Percentiles rank a stretch among this genome's conserved stretches.
These are phyloP conservation scores for Megathymus violae DNA, from an alignment of 1,140 invertebrate genomes.

Conservation along the genomic window DNA sequence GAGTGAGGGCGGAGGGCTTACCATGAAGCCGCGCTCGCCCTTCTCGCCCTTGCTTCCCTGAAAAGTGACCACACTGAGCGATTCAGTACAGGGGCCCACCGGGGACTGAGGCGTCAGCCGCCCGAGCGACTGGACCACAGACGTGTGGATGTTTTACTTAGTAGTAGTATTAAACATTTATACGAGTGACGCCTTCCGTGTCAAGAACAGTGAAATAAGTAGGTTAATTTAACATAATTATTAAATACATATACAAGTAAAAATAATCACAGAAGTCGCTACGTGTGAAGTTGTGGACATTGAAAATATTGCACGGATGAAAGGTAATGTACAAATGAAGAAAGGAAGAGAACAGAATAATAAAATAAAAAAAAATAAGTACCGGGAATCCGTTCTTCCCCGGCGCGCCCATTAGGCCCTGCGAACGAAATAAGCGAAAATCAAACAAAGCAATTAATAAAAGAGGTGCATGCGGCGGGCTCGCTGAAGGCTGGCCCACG, in stretches of 20 bases:
- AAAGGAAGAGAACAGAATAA: background rate
- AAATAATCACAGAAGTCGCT: too few relatives aligned
- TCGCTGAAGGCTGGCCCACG: background rate
- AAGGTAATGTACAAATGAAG: background rate
- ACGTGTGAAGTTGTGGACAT: background rate
- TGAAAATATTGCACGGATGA: background rate
- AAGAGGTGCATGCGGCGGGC: background rate
- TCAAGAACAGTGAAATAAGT: background rate
- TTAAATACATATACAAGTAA: too few relatives aligned
- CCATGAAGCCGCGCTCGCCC: conserved; percentile 87
- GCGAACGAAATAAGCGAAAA: conserved; percentile 78
- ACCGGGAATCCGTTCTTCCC: conserved; percentile 96
- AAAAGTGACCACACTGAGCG: conserved; percentile 73
- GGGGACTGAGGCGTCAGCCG: too few relatives aligned
- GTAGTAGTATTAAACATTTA: background rate
- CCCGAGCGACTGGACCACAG: background rate
- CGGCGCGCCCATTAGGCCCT: conserved; percentile 90
- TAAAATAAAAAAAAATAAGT: conserved; percentile 64
- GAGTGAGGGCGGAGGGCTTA: conserved; percentile 78
- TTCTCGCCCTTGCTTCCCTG: conserved; percentile 88
- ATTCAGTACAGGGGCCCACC: background rate
- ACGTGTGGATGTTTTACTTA: background rate
- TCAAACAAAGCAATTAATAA: conserved; percentile 39
- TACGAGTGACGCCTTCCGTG: background rate
- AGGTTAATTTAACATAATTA: too few relatives aligned